Conservation (phyloP, 2,888 invertebrate genomes). For the Monoplex corrugatus region DNA sequence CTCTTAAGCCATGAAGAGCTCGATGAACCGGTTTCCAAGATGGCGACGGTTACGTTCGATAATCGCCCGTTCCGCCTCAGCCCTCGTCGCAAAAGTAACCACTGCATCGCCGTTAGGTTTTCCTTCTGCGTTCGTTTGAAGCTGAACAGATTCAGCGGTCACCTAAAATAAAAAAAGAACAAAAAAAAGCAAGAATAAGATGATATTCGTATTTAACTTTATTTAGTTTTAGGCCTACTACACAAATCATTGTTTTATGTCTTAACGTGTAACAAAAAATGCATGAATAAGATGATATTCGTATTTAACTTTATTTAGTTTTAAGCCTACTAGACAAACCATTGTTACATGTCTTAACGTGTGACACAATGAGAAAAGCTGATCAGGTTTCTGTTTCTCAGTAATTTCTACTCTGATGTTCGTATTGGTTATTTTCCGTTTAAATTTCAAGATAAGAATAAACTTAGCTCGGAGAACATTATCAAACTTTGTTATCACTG, state of each 20-base stretch:
- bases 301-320: neutral
- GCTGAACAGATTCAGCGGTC: slow-evolving; percentile 82
- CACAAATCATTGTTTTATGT: no score
- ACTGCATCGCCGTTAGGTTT: slow-evolving; percentile 82
- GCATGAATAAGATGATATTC: neutral
- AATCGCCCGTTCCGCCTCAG: slow-evolving; percentile 83
- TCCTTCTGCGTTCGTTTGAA: slow-evolving; percentile 82
- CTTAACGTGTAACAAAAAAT: no score
- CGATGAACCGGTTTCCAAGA: slow-evolving; percentile 82
- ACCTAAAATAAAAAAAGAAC: slow-evolving; percentile 72
- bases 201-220: neutral
- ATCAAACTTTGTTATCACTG: no score
- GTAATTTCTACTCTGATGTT: no score
- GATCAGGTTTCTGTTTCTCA: no score
- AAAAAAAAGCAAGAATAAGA: neutral
- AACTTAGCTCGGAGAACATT: no score
- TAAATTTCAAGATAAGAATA: no score
- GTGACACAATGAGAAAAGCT: no score
- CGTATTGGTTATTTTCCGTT: no score
- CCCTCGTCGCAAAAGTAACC: slow-evolving; percentile 81
- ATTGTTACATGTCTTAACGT: no score
- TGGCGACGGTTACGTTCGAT: slow-evolving; percentile 82
- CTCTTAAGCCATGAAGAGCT: slow-evolving; percentile 81
- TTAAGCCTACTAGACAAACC: no score
- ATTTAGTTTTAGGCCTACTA: neutral